These are phyloP conservation scores for Drosophila lowei DNA, from an alignment of 1,140 invertebrate genomes.

Conservation along the genomic window DNA sequence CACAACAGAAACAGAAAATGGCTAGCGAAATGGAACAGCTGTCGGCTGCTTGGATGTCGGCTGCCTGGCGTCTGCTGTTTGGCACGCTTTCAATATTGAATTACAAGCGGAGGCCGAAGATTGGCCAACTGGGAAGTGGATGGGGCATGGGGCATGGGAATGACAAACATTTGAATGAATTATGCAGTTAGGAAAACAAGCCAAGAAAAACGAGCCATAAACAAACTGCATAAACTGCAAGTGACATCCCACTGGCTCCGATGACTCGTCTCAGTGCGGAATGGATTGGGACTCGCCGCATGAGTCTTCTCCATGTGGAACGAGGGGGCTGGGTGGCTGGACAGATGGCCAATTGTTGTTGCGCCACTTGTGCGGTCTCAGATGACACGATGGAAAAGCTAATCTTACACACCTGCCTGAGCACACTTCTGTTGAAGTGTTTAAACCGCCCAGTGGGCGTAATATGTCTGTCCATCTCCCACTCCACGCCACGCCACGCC, in stretches of 20 bases:
- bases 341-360: slow-evolving; percentile 22
- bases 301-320: neutral
- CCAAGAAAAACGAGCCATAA: slow-evolving; percentile 19
- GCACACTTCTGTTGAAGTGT: slow-evolving; percentile 26
- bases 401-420: slow-evolving; percentile 45
- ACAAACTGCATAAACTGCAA: slow-evolving; percentile 28
- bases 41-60: slow-evolving; percentile 32
- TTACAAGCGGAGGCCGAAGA: slow-evolving; percentile 53
- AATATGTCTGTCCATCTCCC: slow-evolving; percentile 18
- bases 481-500: neutral
- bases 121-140: slow-evolving; percentile 44
- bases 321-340: slow-evolving; percentile 3
- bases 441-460: slow-evolving; percentile 42
- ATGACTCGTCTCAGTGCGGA: neutral
- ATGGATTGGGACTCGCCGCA: too few species aligned
- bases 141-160: slow-evolving; percentile 16
- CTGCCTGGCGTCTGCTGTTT: slow-evolving; percentile 21
- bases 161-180: slow-evolving; percentile 51
- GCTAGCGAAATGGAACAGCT: slow-evolving; percentile 76
- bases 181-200: slow-evolving; percentile 34
- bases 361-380: slow-evolving; percentile 65
- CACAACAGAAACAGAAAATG: slow-evolving; percentile 63
- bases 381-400: slow-evolving; percentile 34
- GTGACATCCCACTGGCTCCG: slow-evolving; percentile 42
- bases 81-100: slow-evolving; percentile 79